These are phyloP conservation scores for Silvanus unidentatus DNA, from an alignment of 2,888 invertebrate genomes.

Conservation along the genomic window DNA sequence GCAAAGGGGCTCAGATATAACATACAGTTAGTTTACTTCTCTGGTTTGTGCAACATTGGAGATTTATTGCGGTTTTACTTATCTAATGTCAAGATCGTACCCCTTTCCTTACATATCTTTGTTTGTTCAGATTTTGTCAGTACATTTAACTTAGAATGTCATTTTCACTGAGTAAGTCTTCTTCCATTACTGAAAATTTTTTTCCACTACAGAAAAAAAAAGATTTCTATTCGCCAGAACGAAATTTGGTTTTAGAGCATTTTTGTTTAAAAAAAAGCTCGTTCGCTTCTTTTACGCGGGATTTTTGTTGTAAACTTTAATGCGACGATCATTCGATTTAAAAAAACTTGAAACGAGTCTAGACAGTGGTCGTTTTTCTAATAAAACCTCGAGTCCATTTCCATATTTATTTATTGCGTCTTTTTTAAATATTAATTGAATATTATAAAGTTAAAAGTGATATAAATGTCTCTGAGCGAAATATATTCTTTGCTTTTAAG, in stretches of 20 bases:
- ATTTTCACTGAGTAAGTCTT: conserved; percentile 6
- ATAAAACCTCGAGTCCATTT: too few relatives aligned
- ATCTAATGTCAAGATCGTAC: conserved; percentile 25
- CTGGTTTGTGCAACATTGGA: conserved; percentile 23
- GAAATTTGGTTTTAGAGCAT: too few relatives aligned
- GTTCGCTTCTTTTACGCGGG: too few relatives aligned
- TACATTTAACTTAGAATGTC: conserved; percentile 16
- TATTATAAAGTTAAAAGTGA: background rate
- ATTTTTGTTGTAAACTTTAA: background rate
- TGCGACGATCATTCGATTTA: background rate
- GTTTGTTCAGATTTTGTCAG: conserved; percentile 18
- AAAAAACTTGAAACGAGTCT: background rate
- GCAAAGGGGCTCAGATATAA: background rate
- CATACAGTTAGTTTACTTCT: conserved; percentile 16
- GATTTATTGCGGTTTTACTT: conserved; percentile 33
- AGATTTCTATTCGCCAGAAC: too few relatives aligned
- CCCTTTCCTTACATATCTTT: conserved; percentile 13
- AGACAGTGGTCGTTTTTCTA: background rate
- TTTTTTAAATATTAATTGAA: background rate
- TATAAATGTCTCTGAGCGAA: background rate
- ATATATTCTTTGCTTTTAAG: too few relatives aligned
- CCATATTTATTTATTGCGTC: background rate
- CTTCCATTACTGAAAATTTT: background rate
- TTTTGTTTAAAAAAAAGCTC: too few relatives aligned
- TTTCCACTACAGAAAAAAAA: background rate